Evolutionary conservation across 2,888 invertebrate species (phyloP).

Genomic region (Neuroscelio doddi): DNA sequence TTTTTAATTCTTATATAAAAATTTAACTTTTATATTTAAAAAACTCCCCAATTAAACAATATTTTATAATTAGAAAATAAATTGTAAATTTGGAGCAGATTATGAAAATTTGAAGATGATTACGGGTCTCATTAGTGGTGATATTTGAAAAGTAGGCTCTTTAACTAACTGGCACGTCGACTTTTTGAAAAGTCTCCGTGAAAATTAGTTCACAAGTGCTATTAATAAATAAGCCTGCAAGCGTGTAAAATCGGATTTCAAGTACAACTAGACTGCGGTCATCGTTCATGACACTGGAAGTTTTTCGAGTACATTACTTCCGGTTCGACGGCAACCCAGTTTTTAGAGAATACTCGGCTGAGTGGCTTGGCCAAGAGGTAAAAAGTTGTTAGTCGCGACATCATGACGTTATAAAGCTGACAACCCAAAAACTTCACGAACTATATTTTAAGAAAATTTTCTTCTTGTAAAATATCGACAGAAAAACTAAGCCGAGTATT

Average conservation of each 20-base stretch:
- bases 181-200: conserved; percentile 7
- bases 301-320: conserved; percentile 51
- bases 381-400: conserved; percentile 35
- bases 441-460: too few relatives aligned
- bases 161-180: conserved; percentile 7
- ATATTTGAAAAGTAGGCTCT: not conserved
- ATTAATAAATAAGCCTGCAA: conserved; percentile 34
- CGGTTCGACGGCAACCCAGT: conserved; percentile 47
- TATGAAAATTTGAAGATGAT: too few relatives aligned
- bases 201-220: conserved; percentile 20
- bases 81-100: too few relatives aligned
- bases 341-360: conserved; percentile 42
- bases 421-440: conserved; percentile 17
- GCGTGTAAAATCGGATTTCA: conserved; percentile 32
- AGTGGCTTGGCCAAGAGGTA: too few relatives aligned
- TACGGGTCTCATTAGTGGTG: conserved; percentile 23
- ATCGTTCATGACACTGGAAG: conserved; percentile 33
- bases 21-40: too few relatives aligned
- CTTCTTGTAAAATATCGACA: too few relatives aligned
- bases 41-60: too few relatives aligned
- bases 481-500: too few relatives aligned
- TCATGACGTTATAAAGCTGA: conserved; percentile 22
- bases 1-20: too few relatives aligned
- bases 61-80: too few relatives aligned
- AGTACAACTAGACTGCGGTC: conserved; percentile 18